Evolutionary conservation across 2,888 invertebrate species (phyloP).

Genomic region (Noctua janthe): DNA sequence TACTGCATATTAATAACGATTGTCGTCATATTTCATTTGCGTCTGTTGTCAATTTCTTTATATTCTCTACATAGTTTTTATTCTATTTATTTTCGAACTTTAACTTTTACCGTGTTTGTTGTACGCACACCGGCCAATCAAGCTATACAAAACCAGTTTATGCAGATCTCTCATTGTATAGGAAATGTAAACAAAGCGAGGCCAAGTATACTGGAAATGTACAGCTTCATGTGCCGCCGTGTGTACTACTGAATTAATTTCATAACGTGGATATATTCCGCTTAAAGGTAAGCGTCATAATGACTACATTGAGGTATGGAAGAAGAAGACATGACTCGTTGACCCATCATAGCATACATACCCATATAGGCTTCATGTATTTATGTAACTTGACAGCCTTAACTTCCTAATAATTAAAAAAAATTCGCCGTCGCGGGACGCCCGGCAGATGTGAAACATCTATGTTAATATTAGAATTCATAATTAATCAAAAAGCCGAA

Average conservation of each 20-base stretch:
- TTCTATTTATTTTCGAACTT: not conserved
- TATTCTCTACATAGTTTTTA: not conserved
- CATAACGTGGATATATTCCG: not conserved
- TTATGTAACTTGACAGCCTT: not conserved
- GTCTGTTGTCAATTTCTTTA: not conserved
- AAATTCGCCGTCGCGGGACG: too few species aligned
- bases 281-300: not conserved
- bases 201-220: too few species aligned
- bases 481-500: too few species aligned
- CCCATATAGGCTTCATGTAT: not conserved
- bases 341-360: not conserved
- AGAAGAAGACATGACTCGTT: not conserved
- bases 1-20: constrained; percentile 16
- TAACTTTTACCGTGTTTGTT: not conserved
- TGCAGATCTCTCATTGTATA: too few species aligned
- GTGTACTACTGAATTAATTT: not conserved
- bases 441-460: too few species aligned
- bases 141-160: too few species aligned
- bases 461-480: too few species aligned
- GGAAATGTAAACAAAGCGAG: too few species aligned
- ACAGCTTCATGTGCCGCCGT: too few species aligned
- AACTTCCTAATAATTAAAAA: not conserved
- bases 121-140: too few species aligned
- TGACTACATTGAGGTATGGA: not conserved
- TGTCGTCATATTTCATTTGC: constrained; percentile 7